A percentile compares a stretch with the other conserved stretches of the same genome.
These are phyloP conservation scores for Formica aserva DNA, from an alignment of 2,888 invertebrate genomes.

Conservation along the genomic window DNA sequence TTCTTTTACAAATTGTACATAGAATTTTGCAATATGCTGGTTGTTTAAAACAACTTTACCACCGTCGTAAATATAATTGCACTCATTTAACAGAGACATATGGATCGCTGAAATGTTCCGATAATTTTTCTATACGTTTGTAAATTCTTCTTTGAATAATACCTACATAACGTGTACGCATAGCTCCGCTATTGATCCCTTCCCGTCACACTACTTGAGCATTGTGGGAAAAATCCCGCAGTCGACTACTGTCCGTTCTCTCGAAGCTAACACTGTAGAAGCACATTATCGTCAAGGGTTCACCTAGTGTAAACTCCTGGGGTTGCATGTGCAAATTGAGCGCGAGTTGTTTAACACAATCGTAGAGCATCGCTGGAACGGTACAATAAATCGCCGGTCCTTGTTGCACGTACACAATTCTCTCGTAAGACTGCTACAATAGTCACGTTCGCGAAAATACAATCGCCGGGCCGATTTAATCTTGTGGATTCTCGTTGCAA, in stretches of 20 bases:
- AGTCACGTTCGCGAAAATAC: slow-evolving; percentile 77
- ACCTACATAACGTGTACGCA: not conserved
- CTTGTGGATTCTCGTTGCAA: slow-evolving; percentile 66
- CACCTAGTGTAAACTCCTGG: slow-evolving; percentile 75
- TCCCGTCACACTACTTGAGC: slow-evolving; percentile 24
- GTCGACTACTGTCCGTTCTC: slow-evolving; percentile 62
- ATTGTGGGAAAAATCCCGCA: slow-evolving; percentile 61
- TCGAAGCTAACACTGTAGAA: slow-evolving; percentile 68
- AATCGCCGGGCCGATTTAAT: slow-evolving; percentile 76
- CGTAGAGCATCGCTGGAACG: slow-evolving; percentile 68
- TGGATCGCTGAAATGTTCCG: not conserved
- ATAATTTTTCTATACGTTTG: not conserved
- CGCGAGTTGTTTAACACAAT: slow-evolving; percentile 77
- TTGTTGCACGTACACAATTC: slow-evolving; percentile 64
- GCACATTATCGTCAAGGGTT: slow-evolving; percentile 75
- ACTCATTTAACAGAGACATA: not conserved
- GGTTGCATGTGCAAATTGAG: slow-evolving; percentile 77
- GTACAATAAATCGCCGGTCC: slow-evolving; percentile 65
- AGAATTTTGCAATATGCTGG: not conserved
- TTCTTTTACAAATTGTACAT: not conserved
- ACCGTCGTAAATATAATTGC: not conserved
- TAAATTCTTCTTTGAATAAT: slow-evolving; percentile 7
- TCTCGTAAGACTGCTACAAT: slow-evolving; percentile 65
- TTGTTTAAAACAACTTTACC: not conserved
- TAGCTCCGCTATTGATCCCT: slow-evolving; percentile 33